These are phyloP conservation scores for Octopus bimaculoides DNA, from an alignment of 1,140 invertebrate genomes.

Conservation along the genomic window DNA sequence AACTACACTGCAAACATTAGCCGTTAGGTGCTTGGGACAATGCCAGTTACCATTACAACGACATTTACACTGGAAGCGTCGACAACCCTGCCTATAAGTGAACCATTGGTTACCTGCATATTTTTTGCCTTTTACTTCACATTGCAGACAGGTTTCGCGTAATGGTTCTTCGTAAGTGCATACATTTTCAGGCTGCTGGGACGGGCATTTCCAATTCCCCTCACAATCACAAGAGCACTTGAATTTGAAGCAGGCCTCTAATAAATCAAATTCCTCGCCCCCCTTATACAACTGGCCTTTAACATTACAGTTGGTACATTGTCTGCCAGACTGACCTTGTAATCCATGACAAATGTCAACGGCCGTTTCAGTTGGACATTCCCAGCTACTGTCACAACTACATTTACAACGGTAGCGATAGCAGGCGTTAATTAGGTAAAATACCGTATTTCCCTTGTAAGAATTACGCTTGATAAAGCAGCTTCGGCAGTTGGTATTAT, in stretches of 20 bases:
- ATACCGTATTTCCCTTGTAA: constrained; percentile 20
- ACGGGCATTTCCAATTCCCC: constrained; percentile 31
- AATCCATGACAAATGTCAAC: constrained; percentile 29
- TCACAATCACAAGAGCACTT: constrained; percentile 21
- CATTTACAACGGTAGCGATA: constrained; percentile 31
- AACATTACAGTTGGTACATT: constrained; percentile 32
- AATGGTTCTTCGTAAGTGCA: constrained; percentile 15
- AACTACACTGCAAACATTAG: neutral
- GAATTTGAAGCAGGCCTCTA: constrained; percentile 19
- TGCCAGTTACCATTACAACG: constrained; percentile 31
- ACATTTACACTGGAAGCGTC: constrained; percentile 31
- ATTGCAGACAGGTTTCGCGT: neutral
- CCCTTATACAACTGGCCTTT: constrained; percentile 21
- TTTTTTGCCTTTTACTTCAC: constrained; percentile 6
- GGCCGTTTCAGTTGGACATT: constrained; percentile 24
- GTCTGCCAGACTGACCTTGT: constrained; percentile 20
- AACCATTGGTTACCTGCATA: constrained; percentile 21
- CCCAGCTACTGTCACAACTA: constrained; percentile 33
- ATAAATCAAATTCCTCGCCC: constrained; percentile 19
- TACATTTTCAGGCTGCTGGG: constrained; percentile 20
- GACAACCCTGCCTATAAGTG: constrained; percentile 28
- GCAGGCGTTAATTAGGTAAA: constrained; percentile 20
- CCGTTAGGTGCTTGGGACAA: constrained; percentile 22
- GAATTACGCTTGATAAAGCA: constrained; percentile 8
- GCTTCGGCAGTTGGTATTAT: constrained; percentile 12